Evolutionary conservation across 2,113 vertebrate species (phyloP), one percentile per base, ranked within the genome.

Genomic region (Cranoglanis bouderius): DNA sequence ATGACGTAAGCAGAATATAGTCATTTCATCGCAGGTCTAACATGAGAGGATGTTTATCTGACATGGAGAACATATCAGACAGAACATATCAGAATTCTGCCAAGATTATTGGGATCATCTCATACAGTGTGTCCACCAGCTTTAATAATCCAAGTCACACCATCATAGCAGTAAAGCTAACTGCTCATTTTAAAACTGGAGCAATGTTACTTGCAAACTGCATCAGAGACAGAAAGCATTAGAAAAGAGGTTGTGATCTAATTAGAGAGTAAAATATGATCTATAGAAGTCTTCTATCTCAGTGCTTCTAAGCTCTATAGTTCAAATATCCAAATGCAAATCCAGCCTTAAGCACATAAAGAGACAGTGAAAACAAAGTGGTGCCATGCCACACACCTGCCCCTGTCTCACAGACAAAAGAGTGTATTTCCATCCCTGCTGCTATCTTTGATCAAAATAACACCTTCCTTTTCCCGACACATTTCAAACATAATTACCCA

Each of bases 401-500:
- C 82, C n/a, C 67, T 2, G 13, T 29, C 67, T 75, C 61, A 14
- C 21, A 80, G 49, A 80, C 46, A 72, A 53, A 51, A 53, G 82
- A 43, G 46, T 38, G 19, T 35, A 88, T 82, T 32, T 74, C 35
- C 35, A 74, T 82, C 61, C 32, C 80, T 72, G 80, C 80, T 82
- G 35, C 61, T 82, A 83, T 83, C 80, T 83, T 51, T 82, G 87
- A 88, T 88, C 63, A 88, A 83, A 88, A 83, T 59, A 59, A 74
- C 80, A 83, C 87, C 87, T 88, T 87, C 49, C 61, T 72, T 81
- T 82, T 88, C 35, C 82, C 32, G 46, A 67, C 77, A 77, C 86
- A 84, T 87, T 81, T 86, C 67, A 90, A 85, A 80, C 83, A 43
- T 83, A 89, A 89, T 91, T 89, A 91, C 85, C 84, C 57, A 81